Base-by-base conservation (phyloP, 2,113 vertebrate genomes). In the Rallus limicola region DNA sequence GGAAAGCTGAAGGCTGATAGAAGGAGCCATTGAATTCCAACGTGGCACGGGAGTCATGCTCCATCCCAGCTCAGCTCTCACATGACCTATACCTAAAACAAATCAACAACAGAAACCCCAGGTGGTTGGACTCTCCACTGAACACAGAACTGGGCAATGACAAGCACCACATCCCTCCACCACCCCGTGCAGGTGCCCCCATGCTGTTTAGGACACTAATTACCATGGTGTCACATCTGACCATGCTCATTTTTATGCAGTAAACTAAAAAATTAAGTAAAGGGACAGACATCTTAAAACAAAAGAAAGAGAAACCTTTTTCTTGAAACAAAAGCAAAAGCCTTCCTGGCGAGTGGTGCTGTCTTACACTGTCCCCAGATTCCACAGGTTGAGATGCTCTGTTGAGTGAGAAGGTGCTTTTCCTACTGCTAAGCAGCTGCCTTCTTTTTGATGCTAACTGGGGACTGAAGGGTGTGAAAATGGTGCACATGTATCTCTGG, bases 1-100 rank as follows among this genome's bases (percentile, higher is more conserved):
- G 90, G 90, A 98, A 97, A 69, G 82, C 79, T 48, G 93, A 82
- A 26, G 97, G 97, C 67, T 98, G 97, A 23, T 93, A 72, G 95
- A 96, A 98, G 53, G 97, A 97, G 80, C 67, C 81, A 60, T 97
- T 97, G 92, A 81, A 8, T 59, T 79, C 75, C 69, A 87, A 34
- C 1, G 72, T 36, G 48, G 38, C 15, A 24, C 16, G 90, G 38
- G 81, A 80, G 75, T 90, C 90, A 16, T 63, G 86, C 78, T 93
- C 91, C 97, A 97, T 96, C 78, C 91, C 92, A 80, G 83, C 88
- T 94, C 93, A 74, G 68, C 82, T 83, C 77, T 85, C n/a, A 31
- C 91, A 91, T 89, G 50, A 70, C 91, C 95, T 94, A 60, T 14
- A 89, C 94, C 93, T 93, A 95, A 67, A 96, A 94, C 75, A 82